These are phyloP conservation scores for Labia minor DNA, from an alignment of 2,888 invertebrate species.

Conservation along the genomic window DNA sequence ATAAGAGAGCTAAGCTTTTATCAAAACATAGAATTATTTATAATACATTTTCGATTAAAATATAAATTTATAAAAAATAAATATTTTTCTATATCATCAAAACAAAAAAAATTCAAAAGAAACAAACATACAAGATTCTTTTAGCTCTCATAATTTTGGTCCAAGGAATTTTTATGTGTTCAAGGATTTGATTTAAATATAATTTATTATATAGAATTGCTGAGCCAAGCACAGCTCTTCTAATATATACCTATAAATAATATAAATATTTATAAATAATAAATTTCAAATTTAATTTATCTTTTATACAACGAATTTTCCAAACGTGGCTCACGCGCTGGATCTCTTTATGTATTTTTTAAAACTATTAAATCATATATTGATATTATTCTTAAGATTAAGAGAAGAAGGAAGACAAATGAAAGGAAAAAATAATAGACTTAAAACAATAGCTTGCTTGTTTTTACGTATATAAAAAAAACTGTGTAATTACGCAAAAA, in stretches of 20 bases:
- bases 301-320: conserved; percentile 1
- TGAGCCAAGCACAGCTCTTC: neutral
- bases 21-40: neutral
- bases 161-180: neutral
- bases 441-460: neutral
- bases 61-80: neutral
- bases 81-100: neutral
- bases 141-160: neutral
- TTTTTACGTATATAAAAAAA: conserved; percentile 13
- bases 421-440: neutral
- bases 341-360: conserved; percentile 3
- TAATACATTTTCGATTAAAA: neutral
- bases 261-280: no score
- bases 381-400: neutral
- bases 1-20: neutral
- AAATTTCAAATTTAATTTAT: neutral
- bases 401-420: no score
- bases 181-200: neutral
- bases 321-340: neutral
- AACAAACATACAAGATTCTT: neutral
- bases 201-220: no score
- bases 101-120: no score
- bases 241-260: no score
- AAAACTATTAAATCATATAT: neutral
- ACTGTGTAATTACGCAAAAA: neutral